These are phyloP conservation scores for Lampropteryx suffumata DNA, from an alignment of 2,888 invertebrate species.

Conservation along the genomic window DNA sequence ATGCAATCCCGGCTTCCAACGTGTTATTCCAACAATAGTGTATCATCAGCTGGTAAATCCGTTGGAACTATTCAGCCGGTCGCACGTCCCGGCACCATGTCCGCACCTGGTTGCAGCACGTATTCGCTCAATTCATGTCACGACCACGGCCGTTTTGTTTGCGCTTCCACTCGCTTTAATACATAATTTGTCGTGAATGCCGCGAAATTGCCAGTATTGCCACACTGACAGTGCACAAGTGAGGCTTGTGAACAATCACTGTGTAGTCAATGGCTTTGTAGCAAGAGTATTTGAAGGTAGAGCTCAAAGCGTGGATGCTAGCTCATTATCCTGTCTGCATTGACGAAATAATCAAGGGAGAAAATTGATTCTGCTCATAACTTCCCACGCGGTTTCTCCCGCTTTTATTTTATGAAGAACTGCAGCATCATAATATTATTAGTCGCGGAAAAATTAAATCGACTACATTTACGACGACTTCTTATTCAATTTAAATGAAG, in stretches of 20 bases:
- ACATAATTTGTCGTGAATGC: constrained; percentile 81
- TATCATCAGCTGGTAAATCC: constrained; percentile 15
- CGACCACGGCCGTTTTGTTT: constrained; percentile 79
- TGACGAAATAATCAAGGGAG: constrained; percentile 4
- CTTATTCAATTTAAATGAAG: too few relatives aligned
- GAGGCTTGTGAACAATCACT: constrained; percentile 60
- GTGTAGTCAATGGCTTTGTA: constrained; percentile 8
- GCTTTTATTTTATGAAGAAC: too few relatives aligned
- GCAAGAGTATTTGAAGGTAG: constrained; percentile 3
- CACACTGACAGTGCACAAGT: constrained; percentile 60
- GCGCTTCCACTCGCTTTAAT: constrained; percentile 79
- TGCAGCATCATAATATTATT: too few relatives aligned
- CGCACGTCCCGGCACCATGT: constrained; percentile 35
- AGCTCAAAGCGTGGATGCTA: constrained; percentile 1
- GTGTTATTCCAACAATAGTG: not conserved
- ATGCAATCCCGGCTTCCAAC: too few relatives aligned
- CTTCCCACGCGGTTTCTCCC: too few relatives aligned
- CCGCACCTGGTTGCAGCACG: constrained; percentile 48
- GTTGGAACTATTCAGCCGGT: not conserved
- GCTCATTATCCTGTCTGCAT: constrained; percentile 4
- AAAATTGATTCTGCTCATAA: constrained; percentile 3
- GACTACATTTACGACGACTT: too few relatives aligned
- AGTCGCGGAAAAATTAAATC: too few relatives aligned
- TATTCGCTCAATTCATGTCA: constrained; percentile 74
- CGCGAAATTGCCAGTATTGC: constrained; percentile 80